A percentile compares a stretch with the other conserved stretches of the same genome.
These are phyloP conservation scores for Anseranas semipalmata DNA, from an alignment of 2,113 vertebrate species.

Conservation along the genomic window DNA sequence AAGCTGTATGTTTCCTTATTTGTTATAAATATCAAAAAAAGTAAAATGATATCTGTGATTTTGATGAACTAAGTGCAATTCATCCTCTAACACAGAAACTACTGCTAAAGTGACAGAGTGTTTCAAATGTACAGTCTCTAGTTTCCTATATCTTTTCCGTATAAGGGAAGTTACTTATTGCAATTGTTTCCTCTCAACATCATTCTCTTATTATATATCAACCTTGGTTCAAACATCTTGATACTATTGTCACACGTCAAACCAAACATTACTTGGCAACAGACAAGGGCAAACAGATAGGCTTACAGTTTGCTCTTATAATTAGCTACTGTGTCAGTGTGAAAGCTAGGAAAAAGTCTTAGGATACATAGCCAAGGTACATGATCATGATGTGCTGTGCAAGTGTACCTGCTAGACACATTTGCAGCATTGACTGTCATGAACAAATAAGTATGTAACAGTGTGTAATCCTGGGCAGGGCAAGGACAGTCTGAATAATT, in stretches of 20 bases:
- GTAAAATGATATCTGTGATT: neutral
- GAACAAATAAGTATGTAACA: slow-evolving; percentile 37
- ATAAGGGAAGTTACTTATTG: neutral
- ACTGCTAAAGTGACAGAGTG: neutral
- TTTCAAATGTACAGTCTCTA: neutral
- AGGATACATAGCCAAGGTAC: slow-evolving; percentile 43
- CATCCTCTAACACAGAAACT: neutral
- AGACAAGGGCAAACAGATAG: slow-evolving; percentile 78
- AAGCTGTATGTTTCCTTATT: neutral
- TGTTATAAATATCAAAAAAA: neutral
- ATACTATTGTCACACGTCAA: slow-evolving; percentile 32
- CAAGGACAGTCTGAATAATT: neutral
- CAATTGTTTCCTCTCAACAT: slow-evolving; percentile 21
- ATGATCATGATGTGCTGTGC: slow-evolving; percentile 30
- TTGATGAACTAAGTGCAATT: neutral
- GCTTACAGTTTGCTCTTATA: slow-evolving; percentile 77
- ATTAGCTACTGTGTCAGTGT: slow-evolving; percentile 78
- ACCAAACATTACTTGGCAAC: slow-evolving; percentile 58
- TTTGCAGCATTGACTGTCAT: slow-evolving; percentile 4
- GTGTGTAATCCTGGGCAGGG: neutral
- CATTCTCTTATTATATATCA: slow-evolving; percentile 29
- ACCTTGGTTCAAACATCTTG: slow-evolving; percentile 14
- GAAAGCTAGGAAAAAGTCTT: slow-evolving; percentile 64
- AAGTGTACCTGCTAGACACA: slow-evolving; percentile 68
- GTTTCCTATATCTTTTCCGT: slow-evolving; percentile 1